Percentiles rank a stretch among this genome's conserved stretches.
phyloP scores from a whole-genome alignment of 1,140 invertebrate genomes.

The Zaprionus lachaisei region DNA sequence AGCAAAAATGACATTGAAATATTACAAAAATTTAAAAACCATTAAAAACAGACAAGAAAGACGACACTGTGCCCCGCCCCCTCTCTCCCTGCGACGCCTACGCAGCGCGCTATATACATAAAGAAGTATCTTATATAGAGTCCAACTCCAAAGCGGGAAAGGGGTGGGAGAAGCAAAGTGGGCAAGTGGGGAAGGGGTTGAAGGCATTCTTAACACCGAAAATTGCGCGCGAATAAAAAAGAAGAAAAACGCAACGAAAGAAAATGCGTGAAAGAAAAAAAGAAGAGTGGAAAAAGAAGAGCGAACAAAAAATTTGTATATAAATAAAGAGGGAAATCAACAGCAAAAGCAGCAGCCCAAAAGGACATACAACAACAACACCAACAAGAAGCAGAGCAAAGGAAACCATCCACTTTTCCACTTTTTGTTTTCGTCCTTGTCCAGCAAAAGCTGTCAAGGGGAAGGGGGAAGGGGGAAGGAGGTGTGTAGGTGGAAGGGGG shows the following conservation, averaged over 20 bases:
- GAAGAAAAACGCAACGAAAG: constrained; percentile 14
- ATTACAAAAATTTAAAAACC: constrained; percentile 81
- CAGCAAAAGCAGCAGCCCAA: constrained; percentile 54
- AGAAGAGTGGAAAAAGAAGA: background rate
- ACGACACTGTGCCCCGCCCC: background rate
- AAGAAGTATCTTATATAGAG: constrained; percentile 42
- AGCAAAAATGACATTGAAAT: constrained; percentile 78
- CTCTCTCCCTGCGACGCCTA: background rate
- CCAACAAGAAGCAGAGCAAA: constrained; percentile 45
- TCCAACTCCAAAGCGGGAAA: background rate
- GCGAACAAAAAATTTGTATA: constrained; percentile 25
- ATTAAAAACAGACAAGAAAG: constrained; percentile 69
- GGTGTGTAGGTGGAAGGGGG: background rate
- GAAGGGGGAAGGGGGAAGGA: background rate
- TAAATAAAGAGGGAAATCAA: constrained; percentile 58
- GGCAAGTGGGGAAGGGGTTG: constrained; percentile 5
- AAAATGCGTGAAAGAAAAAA: background rate
- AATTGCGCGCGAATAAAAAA: constrained; percentile 75
- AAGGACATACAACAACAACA: constrained; percentile 12
- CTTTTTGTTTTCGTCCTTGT: constrained; percentile 72
- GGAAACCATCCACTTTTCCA: constrained; percentile 76
- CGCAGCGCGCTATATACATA: constrained; percentile 35
- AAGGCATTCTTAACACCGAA: constrained; percentile 60
- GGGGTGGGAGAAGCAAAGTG: background rate
- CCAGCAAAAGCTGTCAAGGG: constrained; percentile 40